Conservation (phyloP, 2,888 invertebrate species). For the Drosophila macrospina region DNA sequence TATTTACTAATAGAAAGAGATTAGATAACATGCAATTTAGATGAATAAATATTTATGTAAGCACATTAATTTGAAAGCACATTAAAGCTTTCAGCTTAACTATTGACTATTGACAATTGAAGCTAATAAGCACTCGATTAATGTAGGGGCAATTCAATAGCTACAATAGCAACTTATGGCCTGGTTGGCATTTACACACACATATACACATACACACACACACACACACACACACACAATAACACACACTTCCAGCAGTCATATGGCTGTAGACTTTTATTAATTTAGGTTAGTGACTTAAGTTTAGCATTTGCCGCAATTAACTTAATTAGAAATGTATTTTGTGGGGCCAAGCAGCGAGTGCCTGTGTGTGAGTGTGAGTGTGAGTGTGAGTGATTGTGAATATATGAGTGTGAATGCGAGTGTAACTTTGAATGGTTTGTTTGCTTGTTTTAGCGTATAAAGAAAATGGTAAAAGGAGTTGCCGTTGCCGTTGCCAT, state of each 20-base stretch:
- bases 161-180: slow-evolving; percentile 20
- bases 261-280: slow-evolving; percentile 59
- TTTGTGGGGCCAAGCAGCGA: slow-evolving; percentile 54
- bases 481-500: slow-evolving; percentile 46
- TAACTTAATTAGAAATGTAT: slow-evolving; percentile 83
- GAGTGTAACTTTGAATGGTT: slow-evolving; percentile 26
- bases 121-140: background rate
- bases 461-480: slow-evolving; percentile 36
- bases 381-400: slow-evolving; percentile 3
- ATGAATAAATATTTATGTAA: too few relatives aligned
- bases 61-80: background rate
- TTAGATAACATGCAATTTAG: too few relatives aligned
- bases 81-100: background rate
- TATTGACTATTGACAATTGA: background rate
- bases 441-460: slow-evolving; percentile 11
- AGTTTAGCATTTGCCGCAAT: slow-evolving; percentile 81
- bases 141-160: slow-evolving; percentile 27
- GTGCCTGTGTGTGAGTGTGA: slow-evolving; percentile 10
- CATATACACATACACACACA: slow-evolving; percentile 3
- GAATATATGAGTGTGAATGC: slow-evolving; percentile 19
- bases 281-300: slow-evolving; percentile 81
- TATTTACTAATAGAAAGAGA: too few relatives aligned
- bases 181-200: slow-evolving; percentile 26
- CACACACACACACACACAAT: slow-evolving; percentile 14
- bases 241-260: slow-evolving; percentile 12